phyloP scores from a whole-genome alignment of 2,113 vertebrate genomes.

The Cephalopholis sonnerati region DNA sequence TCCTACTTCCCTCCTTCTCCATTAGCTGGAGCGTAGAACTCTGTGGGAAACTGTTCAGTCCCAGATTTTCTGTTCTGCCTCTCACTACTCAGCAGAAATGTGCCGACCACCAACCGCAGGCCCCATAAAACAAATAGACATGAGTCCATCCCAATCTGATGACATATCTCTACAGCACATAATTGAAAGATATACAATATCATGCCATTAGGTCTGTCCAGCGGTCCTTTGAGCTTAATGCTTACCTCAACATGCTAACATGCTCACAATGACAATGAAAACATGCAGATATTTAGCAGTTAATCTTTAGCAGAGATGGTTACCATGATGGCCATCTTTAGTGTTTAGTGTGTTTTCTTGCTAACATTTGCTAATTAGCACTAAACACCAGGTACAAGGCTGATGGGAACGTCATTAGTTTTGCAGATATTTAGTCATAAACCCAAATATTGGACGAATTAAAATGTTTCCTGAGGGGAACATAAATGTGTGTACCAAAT shows the following conservation, averaged over 20 bases:
- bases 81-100: constrained; percentile 79
- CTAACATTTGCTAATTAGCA: neutral
- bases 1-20: constrained; percentile 69
- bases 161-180: constrained; percentile 25
- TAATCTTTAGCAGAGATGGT: neutral
- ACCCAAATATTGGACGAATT: neutral
- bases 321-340: neutral
- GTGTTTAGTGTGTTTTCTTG: neutral
- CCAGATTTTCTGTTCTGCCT: constrained; percentile 70
- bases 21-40: constrained; percentile 66
- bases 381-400: neutral
- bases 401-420: neutral
- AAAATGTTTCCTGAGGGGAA: no score
- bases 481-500: no score
- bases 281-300: neutral
- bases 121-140: constrained; percentile 69
- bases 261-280: neutral
- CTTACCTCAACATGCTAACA: neutral
- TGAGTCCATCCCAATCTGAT: constrained; percentile 48
- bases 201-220: neutral
- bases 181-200: neutral
- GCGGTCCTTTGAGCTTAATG: neutral
- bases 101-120: constrained; percentile 61
- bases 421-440: constrained; percentile 1
- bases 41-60: constrained; percentile 72